Conservation (phyloP, 2,113 vertebrate genomes). For the Hepsetus odoe region DNA sequence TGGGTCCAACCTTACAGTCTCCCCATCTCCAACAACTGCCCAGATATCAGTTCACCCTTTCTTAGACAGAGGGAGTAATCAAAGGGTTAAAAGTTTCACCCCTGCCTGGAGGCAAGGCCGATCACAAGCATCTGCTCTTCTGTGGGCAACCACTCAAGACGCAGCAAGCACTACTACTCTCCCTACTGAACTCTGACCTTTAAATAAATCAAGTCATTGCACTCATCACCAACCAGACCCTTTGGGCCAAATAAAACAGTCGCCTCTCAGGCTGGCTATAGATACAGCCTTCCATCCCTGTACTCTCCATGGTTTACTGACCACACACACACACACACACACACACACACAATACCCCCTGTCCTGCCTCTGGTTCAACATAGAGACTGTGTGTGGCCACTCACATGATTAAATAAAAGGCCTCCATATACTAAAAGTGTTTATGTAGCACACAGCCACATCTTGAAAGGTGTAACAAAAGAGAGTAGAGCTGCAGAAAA, state of each 20-base stretch:
- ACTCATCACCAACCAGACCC: slow-evolving; percentile 5
- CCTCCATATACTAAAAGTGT: background rate
- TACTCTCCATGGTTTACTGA: slow-evolving; percentile 6
- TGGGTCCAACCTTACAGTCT: no score
- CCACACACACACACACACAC: slow-evolving; percentile 31
- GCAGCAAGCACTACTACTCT: background rate
- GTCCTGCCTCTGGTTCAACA: background rate
- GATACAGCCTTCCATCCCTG: background rate
- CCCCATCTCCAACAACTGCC: background rate
- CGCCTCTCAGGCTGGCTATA: background rate
- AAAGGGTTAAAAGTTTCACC: slow-evolving; percentile 12
- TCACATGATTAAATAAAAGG: background rate
- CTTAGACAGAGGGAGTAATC: background rate
- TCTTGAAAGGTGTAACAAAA: background rate
- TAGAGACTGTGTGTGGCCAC: slow-evolving; percentile 2
- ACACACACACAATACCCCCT: background rate
- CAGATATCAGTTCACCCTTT: background rate
- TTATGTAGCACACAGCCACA: background rate
- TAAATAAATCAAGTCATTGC: slow-evolving; percentile 27
- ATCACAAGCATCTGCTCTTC: slow-evolving; percentile 14
- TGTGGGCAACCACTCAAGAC: background rate
- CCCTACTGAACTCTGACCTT: slow-evolving; percentile 33
- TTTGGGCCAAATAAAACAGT: slow-evolving; percentile 12
- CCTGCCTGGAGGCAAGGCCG: background rate
- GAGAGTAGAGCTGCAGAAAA: background rate